Evolutionary conservation across 2,797 vertebrate genomes (phyloP).

Genomic region (Brachymystax lenok): DNA sequence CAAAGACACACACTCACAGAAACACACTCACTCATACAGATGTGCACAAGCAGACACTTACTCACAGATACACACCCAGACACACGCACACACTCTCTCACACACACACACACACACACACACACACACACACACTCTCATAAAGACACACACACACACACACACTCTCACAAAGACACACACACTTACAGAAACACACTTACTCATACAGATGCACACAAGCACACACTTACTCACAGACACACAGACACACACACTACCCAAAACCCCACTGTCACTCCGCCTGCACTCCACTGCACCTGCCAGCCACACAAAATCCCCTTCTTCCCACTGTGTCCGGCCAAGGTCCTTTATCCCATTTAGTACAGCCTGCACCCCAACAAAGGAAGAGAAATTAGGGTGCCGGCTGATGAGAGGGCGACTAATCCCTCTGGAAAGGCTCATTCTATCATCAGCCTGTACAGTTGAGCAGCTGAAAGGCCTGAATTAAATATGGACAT

Average conservation of each 20-base stretch:
- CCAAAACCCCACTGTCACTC: conserved; percentile 64
- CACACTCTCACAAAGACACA: conserved; percentile 13
- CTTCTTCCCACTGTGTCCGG: conserved; percentile 72
- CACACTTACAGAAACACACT: background rate
- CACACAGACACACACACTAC: conserved; percentile 29
- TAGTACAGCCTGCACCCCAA: conserved; percentile 68
- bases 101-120: conserved; percentile 13
- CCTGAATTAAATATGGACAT: conserved; percentile 67
- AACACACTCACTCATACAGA: no score
- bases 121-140: no score
- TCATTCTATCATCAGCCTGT: conserved; percentile 68
- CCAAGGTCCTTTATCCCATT: conserved; percentile 70
- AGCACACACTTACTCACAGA: conserved; percentile 8
- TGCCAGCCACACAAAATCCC: conserved; percentile 76
- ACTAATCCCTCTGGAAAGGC: conserved; percentile 77
- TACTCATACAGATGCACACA: conserved; percentile 1
- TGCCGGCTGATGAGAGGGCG: conserved; percentile 73
- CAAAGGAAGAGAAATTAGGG: conserved; percentile 77
- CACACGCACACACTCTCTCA: background rate
- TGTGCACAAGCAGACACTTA: no score
- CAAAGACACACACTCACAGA: no score
- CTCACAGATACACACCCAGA: no score
- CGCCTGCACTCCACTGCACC: conserved; percentile 62
- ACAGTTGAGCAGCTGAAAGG: conserved; percentile 71
- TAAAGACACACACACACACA: conserved; percentile 6